Base-by-base conservation (phyloP, 2,113 vertebrate genomes). In the Reinhardtius hippoglossoides region DNA sequence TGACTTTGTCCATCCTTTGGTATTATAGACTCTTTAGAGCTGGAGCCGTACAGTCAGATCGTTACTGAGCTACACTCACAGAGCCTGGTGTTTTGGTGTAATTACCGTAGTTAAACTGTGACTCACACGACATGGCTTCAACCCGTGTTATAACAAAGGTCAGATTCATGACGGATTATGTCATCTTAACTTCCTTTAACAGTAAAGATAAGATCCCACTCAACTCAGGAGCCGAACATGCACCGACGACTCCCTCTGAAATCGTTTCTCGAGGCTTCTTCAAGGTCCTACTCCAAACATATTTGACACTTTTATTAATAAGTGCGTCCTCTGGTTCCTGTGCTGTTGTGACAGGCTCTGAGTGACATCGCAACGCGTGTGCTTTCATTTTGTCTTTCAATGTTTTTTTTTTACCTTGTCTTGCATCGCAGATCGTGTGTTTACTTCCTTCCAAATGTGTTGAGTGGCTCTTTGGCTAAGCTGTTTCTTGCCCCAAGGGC, bases 401-500 rank as follows among this genome's bases (percentile, higher is more conserved):
- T 78, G 20, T 79, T 74, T 69, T 74, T 12, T 40, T 12, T 42
- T 42, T 42, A 77, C 78, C 80, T 84, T 71, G 35, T 61, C 40
- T 67, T 73, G 57, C 31, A 14, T 27, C 8, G 50, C 74, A 12
- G 40, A 42, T 10, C 21, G 21, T 56, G 46, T 81, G 71, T 79
- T 88, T 72, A 86, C 72, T 84, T 82, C 73, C 75, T 76, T 82
- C 75, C 21, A 31, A 58, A 73, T 69, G 73, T 82, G 75, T 77
- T 80, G 81, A 85, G 76, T 88, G 82, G 59, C 54, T 87, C 76
- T 85, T 88, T 64, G 78, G 86, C 86, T 75, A 63, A 92, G 85
- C 86, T 24, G 48, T 76, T 82, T 90, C 57, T 72, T 27, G 79
- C 91, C 88, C 1, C 10, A 44, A 67, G 84, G 88, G 78, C 76